These are phyloP conservation scores for Tautogolabrus adspersus DNA, from an alignment of 2,113 vertebrate genomes.

Conservation along the genomic window DNA sequence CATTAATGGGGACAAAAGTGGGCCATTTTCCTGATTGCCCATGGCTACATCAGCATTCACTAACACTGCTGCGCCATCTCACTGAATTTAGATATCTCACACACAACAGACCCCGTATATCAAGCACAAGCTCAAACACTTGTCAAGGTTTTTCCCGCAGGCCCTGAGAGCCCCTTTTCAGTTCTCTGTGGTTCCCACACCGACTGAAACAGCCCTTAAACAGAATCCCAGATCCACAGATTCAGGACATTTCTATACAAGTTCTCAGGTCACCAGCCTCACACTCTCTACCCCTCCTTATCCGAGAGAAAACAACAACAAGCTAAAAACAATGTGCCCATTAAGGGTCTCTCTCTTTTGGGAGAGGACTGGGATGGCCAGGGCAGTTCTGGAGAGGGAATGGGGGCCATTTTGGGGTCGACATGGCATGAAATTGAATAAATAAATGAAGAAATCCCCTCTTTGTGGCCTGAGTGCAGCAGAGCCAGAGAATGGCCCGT, in stretches of 20 bases:
- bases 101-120: slow-evolving; percentile 70
- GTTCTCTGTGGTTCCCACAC: slow-evolving; percentile 78
- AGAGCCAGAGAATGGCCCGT: slow-evolving; percentile 88
- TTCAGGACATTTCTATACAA: slow-evolving; percentile 52
- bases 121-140: slow-evolving; percentile 61
- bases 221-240: slow-evolving; percentile 62
- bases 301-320: slow-evolving; percentile 70
- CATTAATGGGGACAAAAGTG: slow-evolving; percentile 25
- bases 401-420: slow-evolving; percentile 78
- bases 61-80: slow-evolving; percentile 47
- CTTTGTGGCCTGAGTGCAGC: slow-evolving; percentile 87
- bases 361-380: slow-evolving; percentile 53
- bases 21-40: slow-evolving; percentile 33
- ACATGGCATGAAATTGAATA: slow-evolving; percentile 87
- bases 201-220: slow-evolving; percentile 53
- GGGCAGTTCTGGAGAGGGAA: slow-evolving; percentile 76
- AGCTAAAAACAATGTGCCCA: slow-evolving; percentile 73
- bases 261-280: slow-evolving; percentile 66
- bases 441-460: slow-evolving; percentile 88
- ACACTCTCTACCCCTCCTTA: slow-evolving; percentile 56
- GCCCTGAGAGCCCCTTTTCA: slow-evolving; percentile 69
- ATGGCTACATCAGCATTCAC: slow-evolving; percentile 60
- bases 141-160: slow-evolving; percentile 52
- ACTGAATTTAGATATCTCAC: slow-evolving; percentile 60
- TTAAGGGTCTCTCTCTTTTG: slow-evolving; percentile 73